Percentiles rank a stretch among this genome's conserved stretches.
Evolutionary conservation across 1,140 invertebrate species (phyloP).

Genomic region (Archegozetes longisetosus): DNA sequence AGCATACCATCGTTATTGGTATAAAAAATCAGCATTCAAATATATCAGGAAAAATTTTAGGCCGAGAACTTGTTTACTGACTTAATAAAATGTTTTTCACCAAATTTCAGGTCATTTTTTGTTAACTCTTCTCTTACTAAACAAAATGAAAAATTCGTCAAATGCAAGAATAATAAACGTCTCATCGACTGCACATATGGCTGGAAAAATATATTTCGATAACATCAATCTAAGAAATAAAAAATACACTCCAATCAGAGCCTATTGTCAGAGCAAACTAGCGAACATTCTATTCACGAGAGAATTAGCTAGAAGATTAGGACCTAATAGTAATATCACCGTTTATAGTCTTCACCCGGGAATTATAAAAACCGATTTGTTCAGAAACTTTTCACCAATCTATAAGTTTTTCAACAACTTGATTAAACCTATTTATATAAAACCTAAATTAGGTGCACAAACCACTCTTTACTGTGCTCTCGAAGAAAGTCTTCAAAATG

Average conservation of each 20-base stretch:
- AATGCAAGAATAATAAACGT: conserved; percentile 33
- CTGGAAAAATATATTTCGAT: conserved; percentile 52
- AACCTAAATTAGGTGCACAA: conserved; percentile 51
- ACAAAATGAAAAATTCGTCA: conserved; percentile 43
- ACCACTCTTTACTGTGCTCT: conserved; percentile 52
- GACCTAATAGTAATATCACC: no score
- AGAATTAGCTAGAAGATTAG: conserved; percentile 52
- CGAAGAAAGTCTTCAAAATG: conserved; percentile 20
- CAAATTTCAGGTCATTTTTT: conserved; percentile 34
- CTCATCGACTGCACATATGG: conserved; percentile 29
- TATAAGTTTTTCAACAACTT: no score
- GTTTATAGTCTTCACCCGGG: no score
- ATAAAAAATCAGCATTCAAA: no score
- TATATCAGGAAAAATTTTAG: no score
- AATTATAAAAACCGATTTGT: no score
- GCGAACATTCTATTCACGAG: conserved; percentile 74
- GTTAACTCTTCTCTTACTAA: conserved; percentile 64
- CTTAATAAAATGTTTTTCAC: no score
- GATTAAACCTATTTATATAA: no score
- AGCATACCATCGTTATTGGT: no score
- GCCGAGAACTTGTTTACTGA: no score
- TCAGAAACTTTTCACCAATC: no score
- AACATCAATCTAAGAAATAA: conserved; percentile 33
- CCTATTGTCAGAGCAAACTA: conserved; percentile 72
- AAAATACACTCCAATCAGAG: conserved; percentile 25